Percentiles rank a stretch among this genome's conserved stretches.
phyloP scores from a whole-genome alignment of 1,140 invertebrate species.

The Lepidurus arcticus region DNA sequence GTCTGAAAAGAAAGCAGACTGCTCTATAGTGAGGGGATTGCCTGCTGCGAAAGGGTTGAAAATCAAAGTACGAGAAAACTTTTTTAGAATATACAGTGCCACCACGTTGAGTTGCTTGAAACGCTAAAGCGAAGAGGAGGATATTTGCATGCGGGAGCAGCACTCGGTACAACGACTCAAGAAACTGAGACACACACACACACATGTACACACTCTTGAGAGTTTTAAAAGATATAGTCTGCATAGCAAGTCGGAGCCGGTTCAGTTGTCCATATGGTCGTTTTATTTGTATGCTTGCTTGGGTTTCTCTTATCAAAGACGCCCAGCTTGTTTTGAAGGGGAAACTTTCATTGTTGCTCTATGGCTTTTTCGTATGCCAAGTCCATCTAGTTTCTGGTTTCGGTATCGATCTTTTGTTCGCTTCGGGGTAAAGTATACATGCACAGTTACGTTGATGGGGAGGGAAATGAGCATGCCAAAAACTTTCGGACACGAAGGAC shows the following conservation, averaged over 20 bases:
- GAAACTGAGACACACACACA: no score
- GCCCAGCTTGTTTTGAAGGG: background rate
- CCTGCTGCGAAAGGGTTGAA: constrained; percentile 17
- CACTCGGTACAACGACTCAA: no score
- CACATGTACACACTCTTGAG: no score
- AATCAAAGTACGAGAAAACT: background rate
- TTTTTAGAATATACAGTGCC: background rate
- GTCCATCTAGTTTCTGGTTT: constrained; percentile 3
- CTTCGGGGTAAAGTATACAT: background rate
- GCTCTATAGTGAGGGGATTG: background rate
- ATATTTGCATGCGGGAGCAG: background rate
- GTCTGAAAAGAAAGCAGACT: background rate
- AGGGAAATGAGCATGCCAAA: no score
- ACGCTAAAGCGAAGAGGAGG: background rate
- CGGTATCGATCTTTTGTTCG: background rate
- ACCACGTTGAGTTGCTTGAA: background rate
- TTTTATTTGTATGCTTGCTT: background rate
- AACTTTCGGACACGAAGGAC: no score
- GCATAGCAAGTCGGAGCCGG: no score
- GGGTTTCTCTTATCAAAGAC: background rate
- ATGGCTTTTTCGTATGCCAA: constrained; percentile 19
- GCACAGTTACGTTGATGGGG: no score
- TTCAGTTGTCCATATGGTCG: no score
- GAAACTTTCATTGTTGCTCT: background rate
- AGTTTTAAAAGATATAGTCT: no score